Base-by-base conservation (phyloP, 2,888 invertebrate genomes). In the Phymatocera aterrima region DNA sequence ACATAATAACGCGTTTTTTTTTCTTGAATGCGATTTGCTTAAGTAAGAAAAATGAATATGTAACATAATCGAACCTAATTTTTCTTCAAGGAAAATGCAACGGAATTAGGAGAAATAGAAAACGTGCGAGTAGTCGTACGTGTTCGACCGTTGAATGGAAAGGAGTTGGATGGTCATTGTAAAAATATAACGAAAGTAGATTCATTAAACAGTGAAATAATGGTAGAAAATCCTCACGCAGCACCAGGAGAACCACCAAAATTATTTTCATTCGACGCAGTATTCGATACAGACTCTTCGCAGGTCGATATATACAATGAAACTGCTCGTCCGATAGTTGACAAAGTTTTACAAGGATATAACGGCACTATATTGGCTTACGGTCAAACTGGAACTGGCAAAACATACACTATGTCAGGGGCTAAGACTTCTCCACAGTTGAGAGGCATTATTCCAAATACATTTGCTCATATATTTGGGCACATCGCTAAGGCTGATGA, bases 401-500 rank as follows among this genome's bases (percentile, higher is more conserved):
- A 99, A 92, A 99, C 99, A 0, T 99, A 96, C 91, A 99, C 99
- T 0, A 99, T 99, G 99, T 97, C 98, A 0, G 99, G 99, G 0
- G 94, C 95, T 80, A 94, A 97, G 82, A 93, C 95, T 1, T 95
- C 96, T 15, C 96, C 98, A 0, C 98, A 99, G 87, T 93, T 97
- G 8, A 94, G 97, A 80, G 99, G 99, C 61, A 98, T 99, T 85
- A 99, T 99, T 86, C 99, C 99, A 0, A 99, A 99, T 91, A 98
- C 98, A 0, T 99, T 99, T 92, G 99, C 99, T 0, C 99, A 99
- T 87, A 97, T 99, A 84, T 99, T 99, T 92, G 98, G 98, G 37
- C 97, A 98, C 86, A 99, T 99, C 84, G 97, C 99, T 0, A 97
- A 97, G 88, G 97, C 98, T 0, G 95, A 94, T 79, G 97, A 97